phyloP scores from a whole-genome alignment of 2,797 vertebrate genomes.

The Sebastes minor region DNA sequence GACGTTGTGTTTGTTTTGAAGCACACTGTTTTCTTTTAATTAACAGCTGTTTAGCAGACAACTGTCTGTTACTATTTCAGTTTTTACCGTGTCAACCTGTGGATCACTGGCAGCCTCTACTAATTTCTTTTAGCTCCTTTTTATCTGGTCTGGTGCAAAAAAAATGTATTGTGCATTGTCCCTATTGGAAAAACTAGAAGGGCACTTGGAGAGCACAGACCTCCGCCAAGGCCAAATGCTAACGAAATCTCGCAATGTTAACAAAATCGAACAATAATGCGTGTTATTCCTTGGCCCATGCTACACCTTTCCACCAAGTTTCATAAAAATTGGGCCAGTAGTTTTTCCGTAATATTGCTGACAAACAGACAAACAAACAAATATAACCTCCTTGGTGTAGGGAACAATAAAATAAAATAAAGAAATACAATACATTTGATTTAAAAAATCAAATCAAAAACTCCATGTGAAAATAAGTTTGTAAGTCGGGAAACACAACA shows the following conservation, averaged over 20 bases:
- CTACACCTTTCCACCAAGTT: not conserved
- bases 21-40: fast-evolving
- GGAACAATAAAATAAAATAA: not conserved
- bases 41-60: not conserved
- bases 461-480: too few relatives aligned
- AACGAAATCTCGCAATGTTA: not conserved
- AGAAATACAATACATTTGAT: not conserved
- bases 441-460: too few relatives aligned
- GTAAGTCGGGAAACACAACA: too few relatives aligned
- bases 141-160: not conserved
- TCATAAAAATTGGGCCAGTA: not conserved
- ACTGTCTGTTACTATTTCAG: not conserved
- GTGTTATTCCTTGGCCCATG: not conserved
- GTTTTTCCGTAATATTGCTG: not conserved
- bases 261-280: fast-evolving
- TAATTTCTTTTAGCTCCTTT: not conserved
- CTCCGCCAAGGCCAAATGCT: not conserved
- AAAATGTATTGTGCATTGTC: not conserved
- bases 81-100: not conserved
- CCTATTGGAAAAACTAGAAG: not conserved
- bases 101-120: not conserved
- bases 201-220: not conserved
- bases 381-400: not conserved
- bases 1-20: not conserved
- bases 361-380: not conserved